Base-by-base conservation (phyloP, 2,113 vertebrate species). In the Microcebus jonahi region DNA sequence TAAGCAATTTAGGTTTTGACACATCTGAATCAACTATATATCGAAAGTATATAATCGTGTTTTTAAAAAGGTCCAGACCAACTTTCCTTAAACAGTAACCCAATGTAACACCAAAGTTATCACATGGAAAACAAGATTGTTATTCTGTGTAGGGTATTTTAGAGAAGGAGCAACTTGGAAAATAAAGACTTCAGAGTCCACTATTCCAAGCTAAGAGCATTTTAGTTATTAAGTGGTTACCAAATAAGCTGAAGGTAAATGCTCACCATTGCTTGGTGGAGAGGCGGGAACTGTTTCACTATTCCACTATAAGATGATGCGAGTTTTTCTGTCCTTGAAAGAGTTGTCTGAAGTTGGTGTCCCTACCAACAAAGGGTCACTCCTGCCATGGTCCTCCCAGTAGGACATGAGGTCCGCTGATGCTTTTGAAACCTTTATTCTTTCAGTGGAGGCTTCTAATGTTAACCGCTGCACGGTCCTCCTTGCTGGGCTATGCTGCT, bases 251-350 rank as follows among this genome's bases (percentile, higher is more conserved):
- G 68, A 75, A 93, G 95, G 96, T 95, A 87, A n/a, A 94, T 48
- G 95, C 95, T 90, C 65, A 50, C 13, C 61, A 63, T 93, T 93
- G 96, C 94, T 65, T n/a, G n/a, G 96, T 88, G 96, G 92, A 6
- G 95, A 77, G 90, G 97, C 18, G 92, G 25, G 81, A 61, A 93
- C 55, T 18, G 73, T 92, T 84, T 95, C 55, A 48, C 75, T 25
- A 18, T 91, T 93, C 79, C 77, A 99, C 98, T 99, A 99, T 97
- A 99, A 98, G 96, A 99, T 98, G 95, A 99, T 98, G 98, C 99
- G 99, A 76, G 99, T 99, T 86, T 99, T 99, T 98, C 99, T 99
- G 98, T 99, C 99, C 99, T 99, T 99, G 99, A 99, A 99, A 70
- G 99, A 99, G 98, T 99, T 99, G 98, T 99, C 99, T 3, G 99